A percentile compares a stretch with the other conserved stretches of the same genome.
Conservation (phyloP, 1,140 invertebrate species). For the Polyergus mexicanus region DNA sequence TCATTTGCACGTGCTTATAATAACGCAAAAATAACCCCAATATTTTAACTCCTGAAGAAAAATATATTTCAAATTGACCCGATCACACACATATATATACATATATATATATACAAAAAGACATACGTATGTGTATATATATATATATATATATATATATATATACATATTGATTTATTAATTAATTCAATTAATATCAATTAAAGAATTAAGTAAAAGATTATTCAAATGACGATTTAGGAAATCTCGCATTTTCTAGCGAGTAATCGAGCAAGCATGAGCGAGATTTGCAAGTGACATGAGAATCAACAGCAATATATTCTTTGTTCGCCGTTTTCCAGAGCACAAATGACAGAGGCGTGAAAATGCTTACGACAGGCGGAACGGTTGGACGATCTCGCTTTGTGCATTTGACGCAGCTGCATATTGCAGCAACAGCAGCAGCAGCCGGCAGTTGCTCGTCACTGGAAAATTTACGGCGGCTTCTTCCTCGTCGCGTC, state of each 20-base stretch:
- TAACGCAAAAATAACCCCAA: neutral
- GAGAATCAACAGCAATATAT: conserved; percentile 55
- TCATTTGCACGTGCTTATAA: conserved; percentile 19
- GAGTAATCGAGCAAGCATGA: neutral
- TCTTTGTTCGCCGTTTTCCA: conserved; percentile 52
- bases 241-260: neutral
- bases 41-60: neutral
- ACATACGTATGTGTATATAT: too few relatives aligned
- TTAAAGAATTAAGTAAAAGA: neutral
- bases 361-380: conserved; percentile 62
- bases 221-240: neutral
- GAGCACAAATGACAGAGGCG: conserved; percentile 50
- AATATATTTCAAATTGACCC: neutral
- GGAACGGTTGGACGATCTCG: conserved; percentile 54
- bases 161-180: neutral
- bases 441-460: conserved; percentile 52
- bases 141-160: too few relatives aligned
- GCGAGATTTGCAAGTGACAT: conserved; percentile 32
- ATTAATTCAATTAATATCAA: neutral
- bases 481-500: conserved; percentile 43
- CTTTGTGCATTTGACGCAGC: conserved; percentile 72
- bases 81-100: too few relatives aligned
- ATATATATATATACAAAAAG: too few relatives aligned
- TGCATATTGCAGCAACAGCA: conserved; percentile 48
- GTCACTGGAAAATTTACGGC: conserved; percentile 77